These are phyloP conservation scores for Muscina levida DNA, from an alignment of 2,888 invertebrate genomes.

Conservation along the genomic window DNA sequence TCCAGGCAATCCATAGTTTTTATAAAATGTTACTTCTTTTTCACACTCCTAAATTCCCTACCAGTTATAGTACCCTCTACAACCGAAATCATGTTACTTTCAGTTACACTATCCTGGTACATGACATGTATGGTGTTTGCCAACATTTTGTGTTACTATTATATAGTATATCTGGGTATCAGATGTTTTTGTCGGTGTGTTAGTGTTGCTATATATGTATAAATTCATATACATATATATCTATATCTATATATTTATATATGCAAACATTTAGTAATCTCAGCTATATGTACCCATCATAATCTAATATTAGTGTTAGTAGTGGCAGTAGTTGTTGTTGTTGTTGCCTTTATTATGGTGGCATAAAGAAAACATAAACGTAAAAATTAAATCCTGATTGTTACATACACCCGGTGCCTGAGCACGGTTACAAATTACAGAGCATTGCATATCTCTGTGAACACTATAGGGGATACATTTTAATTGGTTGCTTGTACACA, in stretches of 20 bases:
- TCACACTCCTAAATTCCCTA: too few species aligned
- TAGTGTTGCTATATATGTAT: too few species aligned
- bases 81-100: constrained; percentile 12
- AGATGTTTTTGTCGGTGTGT: background rate
- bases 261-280: too few species aligned
- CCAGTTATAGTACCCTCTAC: too few species aligned
- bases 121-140: constrained; percentile 20
- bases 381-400: constrained; percentile 47
- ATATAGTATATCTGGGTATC: background rate
- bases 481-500: constrained; percentile 56
- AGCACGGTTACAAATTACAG: constrained; percentile 56
- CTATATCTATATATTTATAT: background rate
- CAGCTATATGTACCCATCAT: background rate
- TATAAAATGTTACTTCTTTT: too few species aligned
- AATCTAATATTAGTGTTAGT: constrained; percentile 18
- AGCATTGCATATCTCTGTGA: constrained; percentile 56
- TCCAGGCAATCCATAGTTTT: too few species aligned
- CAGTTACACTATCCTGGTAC: background rate
- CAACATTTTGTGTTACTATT: background rate
- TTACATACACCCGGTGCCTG: background rate
- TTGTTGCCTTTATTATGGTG: background rate
- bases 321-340: background rate
- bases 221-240: too few species aligned
- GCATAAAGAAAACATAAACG: constrained; percentile 7
- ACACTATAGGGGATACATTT: constrained; percentile 45